These are phyloP conservation scores for Blennius ocellaris DNA, from an alignment of 2,113 vertebrate species.

Conservation along the genomic window DNA sequence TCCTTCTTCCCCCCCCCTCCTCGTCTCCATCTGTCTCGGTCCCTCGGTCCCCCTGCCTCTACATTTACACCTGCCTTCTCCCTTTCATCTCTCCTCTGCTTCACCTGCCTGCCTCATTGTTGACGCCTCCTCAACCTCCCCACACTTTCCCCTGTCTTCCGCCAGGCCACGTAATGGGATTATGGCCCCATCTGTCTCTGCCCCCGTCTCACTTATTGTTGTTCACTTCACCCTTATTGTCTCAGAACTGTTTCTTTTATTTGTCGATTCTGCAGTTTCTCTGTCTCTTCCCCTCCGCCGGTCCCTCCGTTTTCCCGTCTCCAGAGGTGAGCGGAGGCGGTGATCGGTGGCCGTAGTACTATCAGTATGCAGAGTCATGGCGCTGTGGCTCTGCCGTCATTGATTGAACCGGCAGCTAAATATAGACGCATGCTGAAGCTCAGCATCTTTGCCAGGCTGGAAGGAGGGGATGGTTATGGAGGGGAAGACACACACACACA, in stretches of 20 bases:
- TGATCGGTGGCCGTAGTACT: constrained; percentile 45
- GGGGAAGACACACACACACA: constrained; percentile 7
- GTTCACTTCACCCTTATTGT: constrained; percentile 25
- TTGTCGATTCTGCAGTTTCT: background rate
- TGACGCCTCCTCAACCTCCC: constrained; percentile 15
- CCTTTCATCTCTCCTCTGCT: constrained; percentile 56
- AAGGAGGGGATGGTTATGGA: constrained; percentile 29
- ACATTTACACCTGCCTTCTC: constrained; percentile 58
- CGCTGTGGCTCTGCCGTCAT: constrained; percentile 65
- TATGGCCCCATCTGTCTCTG: constrained; percentile 33
- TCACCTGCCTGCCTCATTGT: constrained; percentile 36
- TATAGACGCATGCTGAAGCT: constrained; percentile 70
- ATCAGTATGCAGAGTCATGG: constrained; percentile 79
- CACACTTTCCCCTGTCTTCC: background rate
- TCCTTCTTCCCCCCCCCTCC: constrained; percentile 14
- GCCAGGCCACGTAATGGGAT: constrained; percentile 37
- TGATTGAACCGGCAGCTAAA: constrained; percentile 75
- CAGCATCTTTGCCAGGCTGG: constrained; percentile 65
- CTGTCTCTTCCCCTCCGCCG: background rate
- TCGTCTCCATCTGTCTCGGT: constrained; percentile 46
- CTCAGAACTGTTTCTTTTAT: constrained; percentile 13
- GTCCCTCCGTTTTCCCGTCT: background rate
- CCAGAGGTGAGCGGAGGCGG: constrained; percentile 48
- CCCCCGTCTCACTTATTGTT: constrained; percentile 23
- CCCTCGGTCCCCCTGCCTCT: constrained; percentile 40